phyloP scores from a whole-genome alignment of 2,113 vertebrate species.

The Miniopterus natalensis region DNA sequence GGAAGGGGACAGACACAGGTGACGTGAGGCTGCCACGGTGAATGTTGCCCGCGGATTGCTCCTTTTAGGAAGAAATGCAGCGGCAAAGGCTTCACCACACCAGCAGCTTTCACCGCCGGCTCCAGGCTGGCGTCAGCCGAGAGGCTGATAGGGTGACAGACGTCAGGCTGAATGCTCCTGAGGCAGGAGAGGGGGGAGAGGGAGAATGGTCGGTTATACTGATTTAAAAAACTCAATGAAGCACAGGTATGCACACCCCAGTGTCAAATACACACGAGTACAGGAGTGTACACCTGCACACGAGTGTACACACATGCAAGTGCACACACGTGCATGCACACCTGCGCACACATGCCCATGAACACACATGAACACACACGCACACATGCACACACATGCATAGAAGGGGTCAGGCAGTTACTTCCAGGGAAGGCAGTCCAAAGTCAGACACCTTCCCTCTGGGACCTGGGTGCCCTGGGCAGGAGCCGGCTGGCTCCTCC shows the following conservation, averaged over 20 bases:
- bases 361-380: rapidly evolving
- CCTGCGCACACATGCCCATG: rapidly evolving
- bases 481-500: rapidly evolving
- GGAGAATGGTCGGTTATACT: rapidly evolving
- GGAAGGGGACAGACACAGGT: rapidly evolving
- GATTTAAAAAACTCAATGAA: rapidly evolving
- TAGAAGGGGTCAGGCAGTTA: rapidly evolving
- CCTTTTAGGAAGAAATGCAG: rapidly evolving
- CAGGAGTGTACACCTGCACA: rapidly evolving
- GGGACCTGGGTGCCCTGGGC: rapidly evolving
- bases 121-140: rapidly evolving
- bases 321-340: not conserved
- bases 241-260: rapidly evolving
- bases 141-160: rapidly evolving
- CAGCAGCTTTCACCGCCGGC: rapidly evolving
- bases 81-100: rapidly evolving
- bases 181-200: not conserved
- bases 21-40: rapidly evolving
- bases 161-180: rapidly evolving
- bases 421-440: not conserved
- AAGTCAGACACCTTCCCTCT: rapidly evolving
- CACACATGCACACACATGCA: not conserved
- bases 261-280: too few relatives aligned
- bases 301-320: rapidly evolving
- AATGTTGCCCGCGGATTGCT: rapidly evolving